A percentile compares a stretch with the other conserved stretches of the same genome.
phyloP scores from a whole-genome alignment of 2,797 vertebrate species.

The Manis crassicaudata region DNA sequence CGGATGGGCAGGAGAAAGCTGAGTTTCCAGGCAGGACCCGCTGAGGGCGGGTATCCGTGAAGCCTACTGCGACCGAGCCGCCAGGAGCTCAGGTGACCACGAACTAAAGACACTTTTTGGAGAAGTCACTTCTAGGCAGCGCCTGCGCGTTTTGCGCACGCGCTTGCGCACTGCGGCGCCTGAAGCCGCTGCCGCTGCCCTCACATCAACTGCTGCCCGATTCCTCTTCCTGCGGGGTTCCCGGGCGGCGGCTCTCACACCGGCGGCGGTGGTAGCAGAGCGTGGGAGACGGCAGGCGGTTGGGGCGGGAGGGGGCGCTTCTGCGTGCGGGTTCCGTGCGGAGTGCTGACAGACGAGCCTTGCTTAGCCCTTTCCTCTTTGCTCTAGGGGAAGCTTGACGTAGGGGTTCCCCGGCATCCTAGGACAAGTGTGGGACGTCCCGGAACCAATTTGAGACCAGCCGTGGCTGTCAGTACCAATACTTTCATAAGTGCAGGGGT shows the following conservation, averaged over 20 bases:
- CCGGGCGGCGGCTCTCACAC: accelerated
- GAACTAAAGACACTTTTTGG: conserved; percentile 77
- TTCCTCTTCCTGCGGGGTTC: accelerated
- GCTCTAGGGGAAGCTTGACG: neutral
- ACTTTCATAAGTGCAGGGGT: no score
- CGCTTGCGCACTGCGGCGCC: conserved; percentile 63
- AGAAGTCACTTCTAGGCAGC: conserved; percentile 74
- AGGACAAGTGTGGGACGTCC: neutral
- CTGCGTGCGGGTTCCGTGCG: neutral
- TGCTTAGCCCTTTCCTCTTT: neutral
- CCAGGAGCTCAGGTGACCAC: conserved; percentile 73
- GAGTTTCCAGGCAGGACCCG: neutral
- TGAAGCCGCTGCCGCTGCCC: conserved; percentile 43
- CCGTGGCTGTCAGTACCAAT: accelerated
- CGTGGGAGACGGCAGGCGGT: accelerated
- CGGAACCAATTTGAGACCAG: neutral
- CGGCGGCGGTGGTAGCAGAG: accelerated
- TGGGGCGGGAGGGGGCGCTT: no score
- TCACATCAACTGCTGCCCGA: neutral
- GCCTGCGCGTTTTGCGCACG: conserved; percentile 24
- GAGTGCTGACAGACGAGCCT: neutral
- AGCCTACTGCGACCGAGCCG: neutral
- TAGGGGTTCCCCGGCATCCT: neutral
- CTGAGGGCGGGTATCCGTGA: neutral
- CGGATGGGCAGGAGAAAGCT: accelerated